Conservation (phyloP, 1,140 invertebrate species). For the Ruditapes philippinarum region DNA sequence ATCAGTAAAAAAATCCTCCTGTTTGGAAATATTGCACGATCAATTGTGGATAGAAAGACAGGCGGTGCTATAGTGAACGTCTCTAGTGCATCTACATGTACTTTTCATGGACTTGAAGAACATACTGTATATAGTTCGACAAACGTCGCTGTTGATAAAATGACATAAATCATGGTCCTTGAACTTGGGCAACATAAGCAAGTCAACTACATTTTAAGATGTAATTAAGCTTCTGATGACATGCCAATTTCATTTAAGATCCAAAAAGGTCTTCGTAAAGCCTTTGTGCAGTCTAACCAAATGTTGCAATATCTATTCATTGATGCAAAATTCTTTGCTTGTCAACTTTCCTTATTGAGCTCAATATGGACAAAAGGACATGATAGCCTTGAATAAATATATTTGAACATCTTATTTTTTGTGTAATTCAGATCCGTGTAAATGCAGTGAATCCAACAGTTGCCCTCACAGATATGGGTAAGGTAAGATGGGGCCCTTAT, state of each 20-base stretch:
- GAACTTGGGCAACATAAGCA: conserved; percentile 93
- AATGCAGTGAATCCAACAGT: conserved; percentile 96
- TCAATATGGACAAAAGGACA: too few species aligned
- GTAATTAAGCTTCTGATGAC: too few species aligned
- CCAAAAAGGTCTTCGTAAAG: too few species aligned
- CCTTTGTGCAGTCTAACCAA: too few species aligned
- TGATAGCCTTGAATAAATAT: too few species aligned
- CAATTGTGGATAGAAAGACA: conserved; percentile 90
- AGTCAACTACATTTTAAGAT: too few species aligned
- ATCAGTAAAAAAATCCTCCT: too few species aligned
- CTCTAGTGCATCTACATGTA: conserved; percentile 93
- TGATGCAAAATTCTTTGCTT: too few species aligned
- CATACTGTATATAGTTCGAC: conserved; percentile 92
- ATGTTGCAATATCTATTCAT: too few species aligned
- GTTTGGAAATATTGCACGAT: conserved; percentile 90
- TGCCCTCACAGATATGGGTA: conserved; percentile 95
- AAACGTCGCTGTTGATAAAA: conserved; percentile 89
- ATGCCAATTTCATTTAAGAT: too few species aligned
- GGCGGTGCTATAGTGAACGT: conserved; percentile 95
- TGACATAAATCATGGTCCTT: conserved; percentile 92
- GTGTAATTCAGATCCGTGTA: conserved; percentile 93
- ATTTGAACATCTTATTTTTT: too few species aligned
- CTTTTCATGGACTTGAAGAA: conserved; percentile 91
- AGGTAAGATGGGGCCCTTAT: conserved; percentile 92
- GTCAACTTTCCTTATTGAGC: too few species aligned